Conservation (phyloP, 2,113 vertebrate genomes). For the Platichthys stellatus region DNA sequence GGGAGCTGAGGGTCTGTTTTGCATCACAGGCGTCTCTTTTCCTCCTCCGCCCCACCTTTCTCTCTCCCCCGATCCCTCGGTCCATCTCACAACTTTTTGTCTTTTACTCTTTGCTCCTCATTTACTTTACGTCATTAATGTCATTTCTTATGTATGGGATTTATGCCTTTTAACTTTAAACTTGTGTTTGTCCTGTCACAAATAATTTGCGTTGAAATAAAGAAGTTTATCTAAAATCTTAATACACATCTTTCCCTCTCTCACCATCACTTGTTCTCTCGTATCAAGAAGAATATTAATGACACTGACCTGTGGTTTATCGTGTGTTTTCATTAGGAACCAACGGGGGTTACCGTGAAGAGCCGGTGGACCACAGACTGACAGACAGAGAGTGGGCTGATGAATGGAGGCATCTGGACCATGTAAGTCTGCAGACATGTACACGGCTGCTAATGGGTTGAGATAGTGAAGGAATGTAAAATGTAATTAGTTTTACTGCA, state of each 20-base stretch:
- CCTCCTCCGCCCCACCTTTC: slow-evolving; percentile 48
- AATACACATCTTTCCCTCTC: too few species aligned
- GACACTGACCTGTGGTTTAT: slow-evolving; percentile 56
- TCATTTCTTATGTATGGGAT: background rate
- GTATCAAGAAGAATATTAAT: slow-evolving; percentile 37
- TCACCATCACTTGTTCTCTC: too few species aligned
- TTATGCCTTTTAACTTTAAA: background rate
- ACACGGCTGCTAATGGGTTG: slow-evolving; percentile 37
- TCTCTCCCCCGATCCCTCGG: slow-evolving; percentile 7
- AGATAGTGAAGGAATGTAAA: slow-evolving; percentile 47
- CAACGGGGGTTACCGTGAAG: slow-evolving; percentile 95
- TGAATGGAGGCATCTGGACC: slow-evolving; percentile 99
- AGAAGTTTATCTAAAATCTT: background rate
- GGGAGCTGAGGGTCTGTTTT: slow-evolving; percentile 75
- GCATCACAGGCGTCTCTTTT: slow-evolving; percentile 72
- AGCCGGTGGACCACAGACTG: slow-evolving; percentile 96
- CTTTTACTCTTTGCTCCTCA: background rate
- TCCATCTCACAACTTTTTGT: slow-evolving; percentile 10
- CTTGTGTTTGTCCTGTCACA: background rate
- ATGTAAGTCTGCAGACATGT: slow-evolving; percentile 85
- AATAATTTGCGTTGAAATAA: background rate
- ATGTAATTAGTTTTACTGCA: slow-evolving; percentile 34
- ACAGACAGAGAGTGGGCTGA: slow-evolving; percentile 99
- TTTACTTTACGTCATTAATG: slow-evolving; percentile 11
- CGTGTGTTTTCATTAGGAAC: slow-evolving; percentile 83